Percentiles rank a stretch among this genome's conserved stretches.
These are phyloP conservation scores for Tautogolabrus adspersus DNA, from an alignment of 2,113 vertebrate species.

Conservation along the genomic window DNA sequence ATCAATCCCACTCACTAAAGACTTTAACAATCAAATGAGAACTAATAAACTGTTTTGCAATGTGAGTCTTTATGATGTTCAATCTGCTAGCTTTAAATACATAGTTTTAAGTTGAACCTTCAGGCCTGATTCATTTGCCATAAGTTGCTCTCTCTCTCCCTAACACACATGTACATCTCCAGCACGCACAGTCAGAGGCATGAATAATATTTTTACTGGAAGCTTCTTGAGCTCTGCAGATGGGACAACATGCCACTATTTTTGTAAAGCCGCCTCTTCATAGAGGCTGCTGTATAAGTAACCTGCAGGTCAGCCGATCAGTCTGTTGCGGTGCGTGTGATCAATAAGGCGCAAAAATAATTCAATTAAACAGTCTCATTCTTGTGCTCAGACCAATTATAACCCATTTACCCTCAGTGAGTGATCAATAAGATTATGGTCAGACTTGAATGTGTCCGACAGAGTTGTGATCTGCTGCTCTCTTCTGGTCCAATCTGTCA, in stretches of 20 bases:
- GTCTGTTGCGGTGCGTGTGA: constrained; percentile 34
- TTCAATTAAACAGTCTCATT: constrained; percentile 45
- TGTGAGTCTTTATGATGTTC: constrained; percentile 6
- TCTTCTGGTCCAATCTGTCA: constrained; percentile 39
- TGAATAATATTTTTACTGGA: constrained; percentile 72
- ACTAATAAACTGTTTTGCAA: background rate
- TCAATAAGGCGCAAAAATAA: constrained; percentile 51
- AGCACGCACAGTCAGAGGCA: constrained; percentile 57
- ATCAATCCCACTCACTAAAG: constrained; percentile 2
- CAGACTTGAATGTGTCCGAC: background rate
- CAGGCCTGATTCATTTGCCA: constrained; percentile 37
- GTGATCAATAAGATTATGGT: constrained; percentile 25
- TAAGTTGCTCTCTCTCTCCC: constrained; percentile 14
- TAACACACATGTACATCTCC: constrained; percentile 29
- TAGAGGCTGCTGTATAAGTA: constrained; percentile 32
- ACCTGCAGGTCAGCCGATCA: constrained; percentile 28
- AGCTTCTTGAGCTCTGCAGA: constrained; percentile 72
- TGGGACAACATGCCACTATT: constrained; percentile 64
- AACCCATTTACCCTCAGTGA: constrained; percentile 48
- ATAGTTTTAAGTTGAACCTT: constrained; percentile 44
- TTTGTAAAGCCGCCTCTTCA: constrained; percentile 51
- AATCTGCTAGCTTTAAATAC: constrained; percentile 19
- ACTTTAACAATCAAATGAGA: constrained; percentile 6
- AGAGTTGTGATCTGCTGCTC: constrained; percentile 61
- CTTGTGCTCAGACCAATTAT: constrained; percentile 36